Percentiles rank a stretch among this genome's conserved stretches.
Evolutionary conservation across 2,797 vertebrate genomes (phyloP).

Genomic region (Craterocephalus amniculus): DNA sequence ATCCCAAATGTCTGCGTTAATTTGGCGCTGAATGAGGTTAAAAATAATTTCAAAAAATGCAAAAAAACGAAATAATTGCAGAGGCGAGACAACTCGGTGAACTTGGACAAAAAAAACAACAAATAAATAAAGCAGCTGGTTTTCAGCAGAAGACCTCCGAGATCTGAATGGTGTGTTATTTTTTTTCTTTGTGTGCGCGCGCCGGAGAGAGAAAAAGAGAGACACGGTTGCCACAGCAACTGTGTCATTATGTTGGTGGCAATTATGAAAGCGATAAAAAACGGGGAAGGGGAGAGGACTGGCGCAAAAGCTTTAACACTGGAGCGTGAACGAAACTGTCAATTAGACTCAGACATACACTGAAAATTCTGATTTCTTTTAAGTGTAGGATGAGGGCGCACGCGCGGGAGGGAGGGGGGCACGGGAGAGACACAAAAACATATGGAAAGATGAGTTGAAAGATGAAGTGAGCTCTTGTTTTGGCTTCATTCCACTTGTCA

Average conservation of each 20-base stretch:
- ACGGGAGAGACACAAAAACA: neutral
- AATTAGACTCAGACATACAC: slow-evolving; percentile 60
- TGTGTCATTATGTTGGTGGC: slow-evolving; percentile 87
- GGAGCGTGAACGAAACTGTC: slow-evolving; percentile 73
- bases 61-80: slow-evolving; percentile 6
- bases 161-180: slow-evolving; percentile 33
- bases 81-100: neutral
- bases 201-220: slow-evolving; percentile 42
- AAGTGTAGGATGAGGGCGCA: slow-evolving; percentile 14
- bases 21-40: neutral
- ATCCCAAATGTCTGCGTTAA: neutral
- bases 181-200: slow-evolving; percentile 24
- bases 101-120: neutral
- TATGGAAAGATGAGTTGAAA: neutral
- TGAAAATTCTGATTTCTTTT: slow-evolving; percentile 41
- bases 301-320: slow-evolving; percentile 69
- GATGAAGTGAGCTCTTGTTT: slow-evolving; percentile 15
- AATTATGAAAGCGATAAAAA: slow-evolving; percentile 84
- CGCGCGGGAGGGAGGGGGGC: neutral
- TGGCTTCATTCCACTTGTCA: slow-evolving; percentile 20
- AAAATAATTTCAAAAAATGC: too few species aligned
- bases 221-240: slow-evolving; percentile 86
- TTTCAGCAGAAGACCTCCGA: slow-evolving; percentile 53
- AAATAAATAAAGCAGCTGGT: slow-evolving; percentile 18
- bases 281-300: slow-evolving; percentile 73